Percentiles rank a stretch among this genome's conserved stretches.
phyloP scores from a whole-genome alignment of 1,140 invertebrate genomes.

The Acromyrmex echinatior region DNA sequence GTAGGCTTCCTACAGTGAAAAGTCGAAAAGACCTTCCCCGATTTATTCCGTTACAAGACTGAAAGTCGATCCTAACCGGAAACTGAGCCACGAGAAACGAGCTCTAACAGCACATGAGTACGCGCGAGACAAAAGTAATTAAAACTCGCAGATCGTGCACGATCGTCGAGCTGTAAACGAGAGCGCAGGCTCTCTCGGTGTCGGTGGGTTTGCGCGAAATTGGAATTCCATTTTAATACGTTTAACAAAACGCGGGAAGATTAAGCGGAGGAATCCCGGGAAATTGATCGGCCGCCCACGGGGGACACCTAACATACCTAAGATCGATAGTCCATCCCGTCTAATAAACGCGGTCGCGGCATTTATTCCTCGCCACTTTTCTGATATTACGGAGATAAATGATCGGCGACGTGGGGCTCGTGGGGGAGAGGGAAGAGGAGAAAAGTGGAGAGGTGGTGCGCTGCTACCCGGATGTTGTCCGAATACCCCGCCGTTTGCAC shows the following conservation, averaged over 20 bases:
- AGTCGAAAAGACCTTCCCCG: not conserved
- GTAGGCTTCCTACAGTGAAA: too few relatives aligned
- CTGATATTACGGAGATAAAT: constrained; percentile 63
- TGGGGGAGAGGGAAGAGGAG: too few relatives aligned
- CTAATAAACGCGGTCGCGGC: constrained; percentile 60
- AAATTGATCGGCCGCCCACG: constrained; percentile 70
- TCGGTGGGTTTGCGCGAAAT: constrained; percentile 61
- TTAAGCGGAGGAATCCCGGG: constrained; percentile 58
- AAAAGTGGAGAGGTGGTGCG: not conserved
- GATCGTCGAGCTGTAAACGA: not conserved
- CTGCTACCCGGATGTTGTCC: constrained; percentile 5
- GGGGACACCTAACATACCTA: constrained; percentile 28
- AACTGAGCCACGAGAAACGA: not conserved
- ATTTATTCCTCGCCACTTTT: constrained; percentile 61
- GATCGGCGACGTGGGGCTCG: constrained; percentile 41
- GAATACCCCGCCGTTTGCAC: constrained; percentile 40
- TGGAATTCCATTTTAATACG: constrained; percentile 70
- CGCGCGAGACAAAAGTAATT: constrained; percentile 60
- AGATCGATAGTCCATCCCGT: constrained; percentile 70
- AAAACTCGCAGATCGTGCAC: constrained; percentile 44
- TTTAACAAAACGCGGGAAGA: constrained; percentile 61
- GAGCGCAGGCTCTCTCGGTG: not conserved
- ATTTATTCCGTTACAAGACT: not conserved
- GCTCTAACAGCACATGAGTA: not conserved
- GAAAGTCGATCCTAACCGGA: constrained; percentile 3